phyloP scores from a whole-genome alignment of 2,113 vertebrate genomes.

The Motacilla alba region DNA sequence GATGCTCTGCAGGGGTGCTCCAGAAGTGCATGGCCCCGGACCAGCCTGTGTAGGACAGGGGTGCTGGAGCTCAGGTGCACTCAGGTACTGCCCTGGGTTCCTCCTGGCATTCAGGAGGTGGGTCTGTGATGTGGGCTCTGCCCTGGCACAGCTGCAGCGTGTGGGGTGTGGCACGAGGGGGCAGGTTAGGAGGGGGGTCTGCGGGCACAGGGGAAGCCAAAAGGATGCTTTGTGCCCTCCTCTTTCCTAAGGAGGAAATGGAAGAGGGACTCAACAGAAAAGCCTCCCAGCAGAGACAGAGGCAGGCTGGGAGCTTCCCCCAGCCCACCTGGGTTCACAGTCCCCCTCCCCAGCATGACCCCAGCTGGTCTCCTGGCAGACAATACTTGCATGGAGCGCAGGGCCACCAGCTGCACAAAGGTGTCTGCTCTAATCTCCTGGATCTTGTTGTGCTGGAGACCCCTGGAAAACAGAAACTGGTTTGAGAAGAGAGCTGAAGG shows the following conservation, averaged over 20 bases:
- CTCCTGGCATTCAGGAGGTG: neutral
- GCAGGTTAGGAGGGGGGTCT: neutral
- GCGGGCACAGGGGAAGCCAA: neutral
- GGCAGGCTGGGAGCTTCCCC: neutral
- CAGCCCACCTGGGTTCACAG: accelerated
- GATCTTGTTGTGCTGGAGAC: slow-evolving; percentile 91
- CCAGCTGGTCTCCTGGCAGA: neutral
- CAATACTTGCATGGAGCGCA: slow-evolving; percentile 85
- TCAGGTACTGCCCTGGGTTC: accelerated
- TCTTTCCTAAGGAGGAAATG: neutral
- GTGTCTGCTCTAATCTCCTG: slow-evolving; percentile 83
- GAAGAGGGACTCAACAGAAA: neutral
- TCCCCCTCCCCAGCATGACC: neutral
- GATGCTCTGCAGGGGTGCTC: neutral
- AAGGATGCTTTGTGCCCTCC: neutral
- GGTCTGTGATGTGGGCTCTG: neutral
- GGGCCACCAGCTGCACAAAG: slow-evolving; percentile 85
- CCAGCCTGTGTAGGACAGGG: neutral
- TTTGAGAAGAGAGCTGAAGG: slow-evolving; percentile 11
- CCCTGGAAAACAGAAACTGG: slow-evolving; percentile 71
- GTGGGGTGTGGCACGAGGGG: neutral
- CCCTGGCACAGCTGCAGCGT: accelerated
- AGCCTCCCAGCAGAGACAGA: neutral
- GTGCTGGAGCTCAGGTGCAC: neutral
- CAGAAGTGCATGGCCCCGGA: neutral